These are phyloP conservation scores for Chionomys nivalis DNA, from an alignment of 2,113 vertebrate genomes.

Conservation along the genomic window DNA sequence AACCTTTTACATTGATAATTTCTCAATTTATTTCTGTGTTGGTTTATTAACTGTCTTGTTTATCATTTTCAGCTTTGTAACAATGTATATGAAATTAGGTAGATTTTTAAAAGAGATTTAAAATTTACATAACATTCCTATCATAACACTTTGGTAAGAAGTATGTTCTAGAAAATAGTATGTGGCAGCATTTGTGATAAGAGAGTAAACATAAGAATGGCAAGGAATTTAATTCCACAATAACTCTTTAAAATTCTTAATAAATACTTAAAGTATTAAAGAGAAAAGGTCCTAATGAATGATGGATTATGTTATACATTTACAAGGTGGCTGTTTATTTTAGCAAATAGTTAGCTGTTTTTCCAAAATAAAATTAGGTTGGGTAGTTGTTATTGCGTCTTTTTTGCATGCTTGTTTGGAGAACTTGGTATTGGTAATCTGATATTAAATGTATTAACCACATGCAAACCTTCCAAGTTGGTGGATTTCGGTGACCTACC, in stretches of 20 bases:
- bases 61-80: neutral
- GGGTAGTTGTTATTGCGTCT: neutral
- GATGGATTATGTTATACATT: neutral
- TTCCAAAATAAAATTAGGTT: conserved; percentile 5
- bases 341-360: neutral
- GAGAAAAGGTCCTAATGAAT: neutral
- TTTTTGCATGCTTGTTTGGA: conserved; percentile 74
- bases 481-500: conserved; percentile 79
- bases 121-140: neutral
- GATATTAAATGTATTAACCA: conserved; percentile 82
- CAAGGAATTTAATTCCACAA: conserved; percentile 14
- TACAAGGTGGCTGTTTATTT: neutral
- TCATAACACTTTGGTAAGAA: neutral
- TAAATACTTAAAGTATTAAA: neutral
- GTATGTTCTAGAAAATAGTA: neutral
- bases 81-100: neutral
- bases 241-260: neutral
- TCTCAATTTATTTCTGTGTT: conserved; percentile 15
- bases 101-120: neutral
- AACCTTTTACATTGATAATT: neutral
- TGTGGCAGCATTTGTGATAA: neutral
- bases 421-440: conserved; percentile 88
- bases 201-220: neutral
- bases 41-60: neutral
- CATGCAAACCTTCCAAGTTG: conserved; percentile 81